phyloP scores from a whole-genome alignment of 2,888 invertebrate species.

The Carterocephalus palaemon region DNA sequence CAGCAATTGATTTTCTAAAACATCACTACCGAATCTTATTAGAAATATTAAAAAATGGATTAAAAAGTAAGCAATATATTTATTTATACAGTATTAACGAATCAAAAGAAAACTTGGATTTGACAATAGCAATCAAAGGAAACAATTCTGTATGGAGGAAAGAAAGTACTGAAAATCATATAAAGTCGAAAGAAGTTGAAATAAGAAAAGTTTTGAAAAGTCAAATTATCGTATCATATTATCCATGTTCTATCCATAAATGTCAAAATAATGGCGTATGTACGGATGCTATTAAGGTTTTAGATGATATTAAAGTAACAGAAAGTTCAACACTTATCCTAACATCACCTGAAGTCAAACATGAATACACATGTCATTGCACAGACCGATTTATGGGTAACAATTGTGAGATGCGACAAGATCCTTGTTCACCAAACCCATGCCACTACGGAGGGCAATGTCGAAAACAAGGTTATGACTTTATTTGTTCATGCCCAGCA shows the following conservation, averaged over 20 bases:
- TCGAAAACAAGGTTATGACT: constrained; percentile 89
- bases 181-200: constrained; percentile 82
- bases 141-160: constrained; percentile 81
- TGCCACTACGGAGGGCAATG: constrained; percentile 92
- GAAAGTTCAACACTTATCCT: constrained; percentile 90
- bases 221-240: constrained; percentile 83
- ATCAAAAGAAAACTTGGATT: constrained; percentile 81
- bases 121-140: constrained; percentile 83
- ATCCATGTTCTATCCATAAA: constrained; percentile 84
- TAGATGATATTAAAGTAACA: constrained; percentile 84
- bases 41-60: constrained; percentile 83
- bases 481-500: constrained; percentile 88
- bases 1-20: constrained; percentile 86
- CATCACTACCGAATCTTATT: constrained; percentile 86
- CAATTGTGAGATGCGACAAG: constrained; percentile 90
- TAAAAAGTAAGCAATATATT: constrained; percentile 81
- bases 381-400: constrained; percentile 90
- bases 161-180: constrained; percentile 81
- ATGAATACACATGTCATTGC: constrained; percentile 89
- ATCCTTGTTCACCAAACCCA: constrained; percentile 94
- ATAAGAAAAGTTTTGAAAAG: constrained; percentile 82
- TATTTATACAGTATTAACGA: constrained; percentile 87
- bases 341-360: constrained; percentile 88
- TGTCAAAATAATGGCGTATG: constrained; percentile 90
- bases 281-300: constrained; percentile 83